phyloP scores from a whole-genome alignment of 23 tunicate species.

The Trididemnum clinides region DNA sequence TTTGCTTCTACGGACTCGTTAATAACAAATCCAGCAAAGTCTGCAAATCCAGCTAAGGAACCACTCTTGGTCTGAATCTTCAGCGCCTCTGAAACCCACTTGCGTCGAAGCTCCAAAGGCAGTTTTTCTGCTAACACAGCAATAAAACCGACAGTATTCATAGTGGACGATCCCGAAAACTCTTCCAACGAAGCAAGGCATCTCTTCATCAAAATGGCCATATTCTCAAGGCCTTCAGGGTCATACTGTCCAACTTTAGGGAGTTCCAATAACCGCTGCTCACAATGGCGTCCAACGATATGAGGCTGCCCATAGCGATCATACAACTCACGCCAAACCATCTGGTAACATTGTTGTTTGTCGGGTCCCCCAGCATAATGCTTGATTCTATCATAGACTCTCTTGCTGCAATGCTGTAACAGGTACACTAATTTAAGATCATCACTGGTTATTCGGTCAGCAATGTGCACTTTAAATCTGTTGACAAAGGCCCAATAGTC shows the following conservation, averaged over 20 bases:
- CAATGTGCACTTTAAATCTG: too few relatives aligned
- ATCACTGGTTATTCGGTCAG: too few relatives aligned
- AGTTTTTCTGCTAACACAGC: too few relatives aligned
- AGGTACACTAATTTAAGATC: not conserved
- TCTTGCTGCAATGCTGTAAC: constrained; percentile 14
- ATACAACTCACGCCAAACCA: too few relatives aligned
- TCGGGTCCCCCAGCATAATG: not conserved
- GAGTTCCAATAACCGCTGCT: not conserved
- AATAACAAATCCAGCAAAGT: not conserved
- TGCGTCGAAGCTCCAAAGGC: not conserved
- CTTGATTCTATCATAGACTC: not conserved
- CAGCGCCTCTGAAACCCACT: too few relatives aligned
- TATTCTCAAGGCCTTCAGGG: not conserved
- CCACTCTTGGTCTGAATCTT: not conserved
- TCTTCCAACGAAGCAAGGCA: too few relatives aligned
- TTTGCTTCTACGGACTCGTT: not conserved
- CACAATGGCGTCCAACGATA: not conserved
- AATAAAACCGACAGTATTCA: too few relatives aligned
- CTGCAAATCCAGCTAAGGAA: not conserved
- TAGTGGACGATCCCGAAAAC: too few relatives aligned
- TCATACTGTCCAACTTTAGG: not conserved
- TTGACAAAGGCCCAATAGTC: constrained; percentile 21
- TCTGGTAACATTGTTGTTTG: too few relatives aligned
- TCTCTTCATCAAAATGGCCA: too few relatives aligned
- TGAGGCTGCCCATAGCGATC: constrained; percentile 12